phyloP scores from a whole-genome alignment of 2,888 invertebrate genomes.

The Trissolcus japonicus region DNA sequence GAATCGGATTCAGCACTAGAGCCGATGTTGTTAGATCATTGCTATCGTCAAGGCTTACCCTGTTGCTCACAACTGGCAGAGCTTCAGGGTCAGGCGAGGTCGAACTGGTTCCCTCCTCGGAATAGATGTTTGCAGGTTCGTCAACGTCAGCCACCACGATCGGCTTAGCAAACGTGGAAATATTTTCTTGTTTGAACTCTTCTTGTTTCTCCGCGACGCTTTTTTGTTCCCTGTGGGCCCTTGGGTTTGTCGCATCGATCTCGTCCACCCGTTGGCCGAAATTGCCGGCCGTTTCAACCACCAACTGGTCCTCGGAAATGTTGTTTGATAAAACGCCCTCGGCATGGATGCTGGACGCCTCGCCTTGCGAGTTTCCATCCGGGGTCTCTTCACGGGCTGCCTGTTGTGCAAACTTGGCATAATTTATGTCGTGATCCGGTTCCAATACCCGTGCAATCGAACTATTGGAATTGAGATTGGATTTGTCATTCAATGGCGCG shows the following conservation, averaged over 20 bases:
- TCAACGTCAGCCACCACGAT: conserved; percentile 70
- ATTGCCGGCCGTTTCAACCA: conserved; percentile 61
- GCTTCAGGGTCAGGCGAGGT: not conserved
- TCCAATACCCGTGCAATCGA: conserved; percentile 35
- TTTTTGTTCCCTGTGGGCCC: conserved; percentile 6
- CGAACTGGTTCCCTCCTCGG: not conserved
- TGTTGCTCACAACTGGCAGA: conserved; percentile 9
- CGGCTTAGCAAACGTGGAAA: conserved; percentile 63
- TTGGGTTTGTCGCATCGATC: not conserved
- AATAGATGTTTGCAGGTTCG: not conserved
- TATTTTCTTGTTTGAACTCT: not conserved
- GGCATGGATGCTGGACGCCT: conserved; percentile 13
- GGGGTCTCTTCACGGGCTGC: conserved; percentile 31
- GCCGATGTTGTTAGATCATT: conserved; percentile 61
- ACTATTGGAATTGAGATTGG: conserved; percentile 43
- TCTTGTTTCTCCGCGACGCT: not conserved
- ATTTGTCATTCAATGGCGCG: conserved; percentile 32
- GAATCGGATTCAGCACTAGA: conserved; percentile 68
- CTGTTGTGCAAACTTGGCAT: conserved; percentile 50
- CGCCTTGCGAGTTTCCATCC: conserved; percentile 40
- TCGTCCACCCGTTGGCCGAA: conserved; percentile 60
- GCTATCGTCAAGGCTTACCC: conserved; percentile 9
- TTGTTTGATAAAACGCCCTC: conserved; percentile 40
- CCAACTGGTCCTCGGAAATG: conserved; percentile 60
- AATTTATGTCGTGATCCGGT: conserved; percentile 46